phyloP scores from a whole-genome alignment of 2,113 vertebrate genomes.

The Alethe diademata region DNA sequence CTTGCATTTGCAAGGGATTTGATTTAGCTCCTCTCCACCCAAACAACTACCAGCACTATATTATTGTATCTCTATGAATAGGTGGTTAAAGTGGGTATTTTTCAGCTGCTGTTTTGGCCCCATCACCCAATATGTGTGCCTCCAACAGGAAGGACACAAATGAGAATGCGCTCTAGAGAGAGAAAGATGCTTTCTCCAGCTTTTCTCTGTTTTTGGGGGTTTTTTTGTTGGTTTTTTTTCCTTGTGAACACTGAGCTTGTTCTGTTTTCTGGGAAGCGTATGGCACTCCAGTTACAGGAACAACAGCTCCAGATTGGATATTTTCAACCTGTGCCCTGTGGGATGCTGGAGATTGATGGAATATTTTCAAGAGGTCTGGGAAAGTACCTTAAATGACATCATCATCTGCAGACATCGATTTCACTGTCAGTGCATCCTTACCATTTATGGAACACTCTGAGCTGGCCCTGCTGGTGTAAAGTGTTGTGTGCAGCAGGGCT shows the following conservation, averaged over 20 bases:
- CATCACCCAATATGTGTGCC: fast-evolving
- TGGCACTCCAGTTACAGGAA: neutral
- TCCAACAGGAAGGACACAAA: neutral
- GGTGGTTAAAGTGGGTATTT: neutral
- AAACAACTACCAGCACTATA: neutral
- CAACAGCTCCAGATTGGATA: neutral
- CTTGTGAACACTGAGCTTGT: neutral
- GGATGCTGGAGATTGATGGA: neutral
- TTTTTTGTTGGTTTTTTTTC: neutral
- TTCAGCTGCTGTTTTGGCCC: neutral
- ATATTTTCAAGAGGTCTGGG: neutral
- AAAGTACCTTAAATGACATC: neutral
- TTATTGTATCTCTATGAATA: neutral
- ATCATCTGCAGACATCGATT: neutral
- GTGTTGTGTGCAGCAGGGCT: fast-evolving
- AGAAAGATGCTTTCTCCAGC: neutral
- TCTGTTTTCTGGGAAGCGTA: neutral
- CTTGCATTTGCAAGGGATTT: neutral
- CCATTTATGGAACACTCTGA: neutral
- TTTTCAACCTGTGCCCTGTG: neutral
- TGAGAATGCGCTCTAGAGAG: neutral
- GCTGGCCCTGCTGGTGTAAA: neutral
- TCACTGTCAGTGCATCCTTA: neutral
- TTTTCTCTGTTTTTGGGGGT: neutral
- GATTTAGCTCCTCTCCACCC: neutral